A percentile compares a stretch with the other conserved stretches of the same genome.
Evolutionary conservation across 2,797 vertebrate species (phyloP).

Genomic region (Anguilla pacifica): DNA sequence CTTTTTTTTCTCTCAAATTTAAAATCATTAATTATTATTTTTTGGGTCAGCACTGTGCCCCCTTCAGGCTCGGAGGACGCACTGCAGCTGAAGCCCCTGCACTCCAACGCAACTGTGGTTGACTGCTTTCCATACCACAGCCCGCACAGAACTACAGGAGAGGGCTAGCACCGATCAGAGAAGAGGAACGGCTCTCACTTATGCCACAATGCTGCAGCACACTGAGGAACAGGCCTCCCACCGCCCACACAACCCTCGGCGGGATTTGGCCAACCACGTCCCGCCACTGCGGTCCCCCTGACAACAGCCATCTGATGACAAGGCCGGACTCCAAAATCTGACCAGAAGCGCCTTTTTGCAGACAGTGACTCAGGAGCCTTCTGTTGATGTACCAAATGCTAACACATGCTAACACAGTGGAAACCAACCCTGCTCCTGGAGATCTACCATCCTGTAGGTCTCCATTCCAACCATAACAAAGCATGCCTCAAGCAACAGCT

Average conservation of each 20-base stretch:
- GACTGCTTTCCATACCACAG: background rate
- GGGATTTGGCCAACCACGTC: background rate
- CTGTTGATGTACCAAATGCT: background rate
- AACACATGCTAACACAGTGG: no score
- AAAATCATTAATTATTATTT: background rate
- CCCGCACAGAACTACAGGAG: background rate
- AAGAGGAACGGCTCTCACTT: background rate
- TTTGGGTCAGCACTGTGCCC: background rate
- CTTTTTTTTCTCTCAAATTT: background rate
- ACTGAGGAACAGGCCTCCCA: background rate
- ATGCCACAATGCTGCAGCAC: background rate
- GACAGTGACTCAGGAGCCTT: background rate
- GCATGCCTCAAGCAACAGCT: no score
- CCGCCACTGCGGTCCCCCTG: background rate
- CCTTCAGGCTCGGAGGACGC: background rate
- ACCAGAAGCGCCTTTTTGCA: background rate
- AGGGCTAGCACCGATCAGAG: background rate
- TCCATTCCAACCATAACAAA: no score
- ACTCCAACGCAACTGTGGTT: background rate
- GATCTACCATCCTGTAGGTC: no score
- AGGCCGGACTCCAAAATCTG: background rate
- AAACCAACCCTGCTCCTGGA: no score
- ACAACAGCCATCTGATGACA: background rate
- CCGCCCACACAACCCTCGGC: background rate
- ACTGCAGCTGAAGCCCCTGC: background rate